Conservation (phyloP, 2,797 vertebrate species). For the Peromyscus nudipes region DNA sequence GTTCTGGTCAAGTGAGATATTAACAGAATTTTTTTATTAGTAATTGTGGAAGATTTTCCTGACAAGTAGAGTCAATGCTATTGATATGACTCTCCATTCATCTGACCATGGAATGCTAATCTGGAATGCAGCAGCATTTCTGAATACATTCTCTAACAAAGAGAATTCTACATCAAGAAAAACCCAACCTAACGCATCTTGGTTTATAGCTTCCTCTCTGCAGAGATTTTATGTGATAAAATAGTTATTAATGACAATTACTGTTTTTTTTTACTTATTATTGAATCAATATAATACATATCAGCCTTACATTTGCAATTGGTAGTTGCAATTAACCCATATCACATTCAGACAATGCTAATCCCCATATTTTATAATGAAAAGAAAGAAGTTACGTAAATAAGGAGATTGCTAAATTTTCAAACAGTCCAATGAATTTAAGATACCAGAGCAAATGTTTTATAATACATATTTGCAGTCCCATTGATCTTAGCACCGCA, state of each 20-base stretch:
- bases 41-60: not conserved
- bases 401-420: not conserved
- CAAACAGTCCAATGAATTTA: not conserved
- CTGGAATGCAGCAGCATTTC: not conserved
- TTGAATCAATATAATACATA: not conserved
- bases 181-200: rapidly evolving
- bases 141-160: not conserved
- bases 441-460: not conserved
- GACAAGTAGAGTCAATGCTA: not conserved
- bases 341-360: not conserved
- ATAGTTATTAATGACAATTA: not conserved
- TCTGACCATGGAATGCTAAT: not conserved
- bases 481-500: not conserved
- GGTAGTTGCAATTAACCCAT: not conserved
- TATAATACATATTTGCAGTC: not conserved
- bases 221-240: not conserved
- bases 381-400: not conserved
- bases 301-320: not conserved
- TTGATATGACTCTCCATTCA: not conserved
- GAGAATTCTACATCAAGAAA: not conserved
- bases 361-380: not conserved
- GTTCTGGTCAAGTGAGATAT: not conserved
- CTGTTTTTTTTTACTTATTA: not conserved
- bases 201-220: not conserved
- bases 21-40: not conserved